Conservation (phyloP, 1,140 invertebrate genomes). For the Arctopsyche grandis region DNA sequence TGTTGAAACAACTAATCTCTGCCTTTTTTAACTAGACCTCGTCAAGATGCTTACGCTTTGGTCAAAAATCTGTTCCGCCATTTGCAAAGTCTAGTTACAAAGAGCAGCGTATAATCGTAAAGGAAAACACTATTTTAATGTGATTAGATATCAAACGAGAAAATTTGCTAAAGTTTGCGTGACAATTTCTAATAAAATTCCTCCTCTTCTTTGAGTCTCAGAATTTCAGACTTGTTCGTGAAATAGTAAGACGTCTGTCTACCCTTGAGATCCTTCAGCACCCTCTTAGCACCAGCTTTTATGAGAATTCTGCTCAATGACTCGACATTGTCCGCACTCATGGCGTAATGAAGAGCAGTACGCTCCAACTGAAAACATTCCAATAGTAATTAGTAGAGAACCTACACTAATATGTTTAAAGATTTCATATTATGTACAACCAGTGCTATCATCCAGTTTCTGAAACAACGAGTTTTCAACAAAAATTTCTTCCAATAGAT, state of each 20-base stretch:
- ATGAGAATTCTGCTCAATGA: constrained; percentile 81
- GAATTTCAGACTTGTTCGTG: constrained; percentile 89
- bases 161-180: neutral
- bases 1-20: too few species aligned
- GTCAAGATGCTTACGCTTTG: too few species aligned
- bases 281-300: constrained; percentile 81
- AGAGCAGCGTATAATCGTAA: too few species aligned
- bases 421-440: too few species aligned
- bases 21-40: too few species aligned
- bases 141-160: neutral
- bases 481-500: too few species aligned
- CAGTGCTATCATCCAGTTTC: too few species aligned
- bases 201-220: constrained; percentile 84
- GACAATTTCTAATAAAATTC: constrained; percentile 63
- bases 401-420: neutral
- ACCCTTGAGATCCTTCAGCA: constrained; percentile 86
- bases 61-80: too few species aligned
- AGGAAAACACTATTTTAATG: too few species aligned
- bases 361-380: constrained; percentile 76
- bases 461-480: too few species aligned
- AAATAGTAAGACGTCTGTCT: constrained; percentile 92
- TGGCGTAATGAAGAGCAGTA: constrained; percentile 88
- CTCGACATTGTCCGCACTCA: constrained; percentile 87
- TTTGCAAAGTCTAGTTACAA: too few species aligned
- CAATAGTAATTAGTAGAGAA: neutral